Base-by-base conservation (phyloP, 2,888 invertebrate species). In the Apomyelois bistriatella region DNA sequence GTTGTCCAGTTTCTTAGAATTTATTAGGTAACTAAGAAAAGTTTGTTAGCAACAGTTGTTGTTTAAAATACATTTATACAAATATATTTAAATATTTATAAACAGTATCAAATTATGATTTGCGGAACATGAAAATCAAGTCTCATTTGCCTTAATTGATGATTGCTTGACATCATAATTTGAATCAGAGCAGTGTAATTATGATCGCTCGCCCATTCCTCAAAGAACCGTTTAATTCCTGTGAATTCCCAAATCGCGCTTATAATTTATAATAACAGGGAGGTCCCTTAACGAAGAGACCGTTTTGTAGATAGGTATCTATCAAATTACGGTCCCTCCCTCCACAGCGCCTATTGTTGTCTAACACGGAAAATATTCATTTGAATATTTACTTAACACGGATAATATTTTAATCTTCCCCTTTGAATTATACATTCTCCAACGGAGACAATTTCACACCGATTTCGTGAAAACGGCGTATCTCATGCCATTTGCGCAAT, bases 321-420 rank as follows among this genome's bases (percentile, higher is more conserved):
- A 88, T 88, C 85, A 86, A 89, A 85, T 89, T 85, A 86, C 88
- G 75, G 66, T 76, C 81, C 82, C 76, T 80, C 80, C 85, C 87
- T 82, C 76, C 67, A 67, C 65, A 66, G 67, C 72, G 76, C 70
- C 79, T 78, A 87, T 89, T 88, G 90, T 90, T 89, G 89, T 89
- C 85, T 89, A 88, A 90, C 90, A 89, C 85, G 86, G 90, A 88
- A 91, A 90, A 91, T 91, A 90, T 91, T 90, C 90, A 90, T 89
- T 90, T 89, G 90, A 90, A 90, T 91, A 91, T 91, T 91, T 91
- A 91, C 90, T 90, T 90, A 91, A 90, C 91, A 90, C 89, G 90
- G 88, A 90, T 91, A 91, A 91, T 91, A 91, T 91, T 91, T 91
- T 91, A 91, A 91, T 91, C 91, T 90, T 88, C 90, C 91, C 90